These are phyloP conservation scores for Hoplias malabaricus DNA, from an alignment of 2,113 vertebrate genomes.

Conservation along the genomic window DNA sequence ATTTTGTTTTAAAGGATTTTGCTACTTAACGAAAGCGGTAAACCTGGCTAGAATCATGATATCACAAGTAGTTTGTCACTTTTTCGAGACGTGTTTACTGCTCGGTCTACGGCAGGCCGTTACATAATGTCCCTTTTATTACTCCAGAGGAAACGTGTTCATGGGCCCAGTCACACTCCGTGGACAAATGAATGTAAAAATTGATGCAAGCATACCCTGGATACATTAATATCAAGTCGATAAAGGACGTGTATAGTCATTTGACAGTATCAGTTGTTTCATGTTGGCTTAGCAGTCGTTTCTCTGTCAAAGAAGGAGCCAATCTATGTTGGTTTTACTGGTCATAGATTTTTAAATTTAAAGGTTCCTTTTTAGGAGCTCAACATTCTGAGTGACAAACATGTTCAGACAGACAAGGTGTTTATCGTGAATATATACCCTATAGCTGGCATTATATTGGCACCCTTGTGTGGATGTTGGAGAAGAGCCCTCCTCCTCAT, in stretches of 20 bases:
- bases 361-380: neutral
- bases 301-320: too few species aligned
- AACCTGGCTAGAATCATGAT: neutral
- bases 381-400: too few species aligned
- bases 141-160: constrained; percentile 1
- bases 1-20: neutral
- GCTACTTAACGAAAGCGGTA: neutral
- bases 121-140: constrained; percentile 20
- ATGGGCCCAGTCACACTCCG: neutral
- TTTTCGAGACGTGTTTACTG: neutral
- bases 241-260: neutral
- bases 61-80: neutral
- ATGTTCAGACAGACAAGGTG: neutral
- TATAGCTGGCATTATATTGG: neutral
- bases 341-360: neutral
- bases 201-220: neutral
- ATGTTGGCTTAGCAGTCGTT: too few species aligned
- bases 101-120: neutral
- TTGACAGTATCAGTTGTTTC: neutral
- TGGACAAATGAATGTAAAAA: neutral
- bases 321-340: too few species aligned
- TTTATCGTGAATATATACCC: neutral
- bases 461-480: neutral
- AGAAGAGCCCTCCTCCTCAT: neutral
- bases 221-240: neutral